Evolutionary conservation across 2,113 vertebrate genomes (phyloP), one percentile per base, ranked within the genome.

Genomic region (Fregetta grallaria): DNA sequence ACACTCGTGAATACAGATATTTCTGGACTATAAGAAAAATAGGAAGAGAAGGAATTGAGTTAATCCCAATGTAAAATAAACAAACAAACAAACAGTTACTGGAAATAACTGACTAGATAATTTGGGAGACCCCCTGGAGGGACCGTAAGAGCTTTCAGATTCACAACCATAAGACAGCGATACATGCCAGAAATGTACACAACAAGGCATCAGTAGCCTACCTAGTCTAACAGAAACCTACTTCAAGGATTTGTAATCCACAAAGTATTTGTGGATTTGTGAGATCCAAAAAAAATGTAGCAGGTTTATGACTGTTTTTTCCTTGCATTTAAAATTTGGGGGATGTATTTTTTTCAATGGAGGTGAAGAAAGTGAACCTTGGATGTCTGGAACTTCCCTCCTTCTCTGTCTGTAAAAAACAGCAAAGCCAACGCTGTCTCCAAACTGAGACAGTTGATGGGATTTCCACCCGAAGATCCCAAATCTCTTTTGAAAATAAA

Each of bases 21-120:
- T 76, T 87, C 53, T 82, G 49, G 22, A 32, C 70, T 65, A 6
- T 17, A 84, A 79, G 47, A 61, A 81, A 90, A 96, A 50, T 18
- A 79, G 34, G 44, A 92, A 67, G 72, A 94, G 21, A 74, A 59
- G 30, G 52, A 87, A 87, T 7, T 44, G 30, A 96, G 29, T 67
- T 82, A 67, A 94, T 65, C 52, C 6, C 34, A 22, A 38, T 85
- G 53, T 29, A 65, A 94, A 90, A 90, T 47, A 94, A 94, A 88
- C 9, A 86, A 58, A 88, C 9, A 86, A 58, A 74, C 8, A 36
- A 68, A 90, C 6, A 61, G 38, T 74, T 90, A 45, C 45, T 79
- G 91, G 59, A 92, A 90, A 86, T 38, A 88, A 80, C 30, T 36
- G 72, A 77, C 38, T 7, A 68, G 74, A 85, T 68, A 56, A 77